These are phyloP conservation scores for Tachuris rubrigastra DNA, from an alignment of 2,113 vertebrate genomes.

Conservation along the genomic window DNA sequence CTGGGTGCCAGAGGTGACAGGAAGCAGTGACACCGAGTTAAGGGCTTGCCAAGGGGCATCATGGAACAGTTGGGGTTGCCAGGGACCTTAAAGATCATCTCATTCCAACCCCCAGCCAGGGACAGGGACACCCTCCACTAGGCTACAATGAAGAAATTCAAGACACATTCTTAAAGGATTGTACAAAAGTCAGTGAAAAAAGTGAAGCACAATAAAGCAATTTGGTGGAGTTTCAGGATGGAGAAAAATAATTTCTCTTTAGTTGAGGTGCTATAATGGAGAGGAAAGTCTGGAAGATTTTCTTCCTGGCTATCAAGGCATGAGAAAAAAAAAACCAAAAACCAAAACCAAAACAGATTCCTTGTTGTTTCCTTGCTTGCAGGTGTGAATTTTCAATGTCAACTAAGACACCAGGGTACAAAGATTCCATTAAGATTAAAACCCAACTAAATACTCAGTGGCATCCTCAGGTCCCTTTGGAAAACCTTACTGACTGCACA, in stretches of 20 bases:
- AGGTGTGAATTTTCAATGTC: not conserved
- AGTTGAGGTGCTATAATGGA: not conserved
- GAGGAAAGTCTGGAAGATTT: not conserved
- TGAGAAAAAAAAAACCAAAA: not conserved
- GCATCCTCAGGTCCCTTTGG: not conserved
- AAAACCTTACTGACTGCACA: not conserved
- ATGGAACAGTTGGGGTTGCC: not conserved
- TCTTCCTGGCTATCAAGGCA: not conserved
- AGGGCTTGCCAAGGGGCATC: not conserved
- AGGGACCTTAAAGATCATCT: not conserved
- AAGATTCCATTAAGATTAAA: not conserved
- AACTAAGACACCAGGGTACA: not conserved
- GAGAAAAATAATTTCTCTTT: not conserved
- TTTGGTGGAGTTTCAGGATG: not conserved
- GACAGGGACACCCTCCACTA: not conserved
- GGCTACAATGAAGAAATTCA: not conserved
- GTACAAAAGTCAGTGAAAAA: not conserved
- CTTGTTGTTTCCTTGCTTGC: not conserved
- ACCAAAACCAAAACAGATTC: not conserved
- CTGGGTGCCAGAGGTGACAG: not conserved
- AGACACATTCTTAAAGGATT: not conserved
- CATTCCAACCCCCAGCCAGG: fast-evolving
- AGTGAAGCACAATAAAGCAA: not conserved
- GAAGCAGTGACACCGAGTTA: not conserved
- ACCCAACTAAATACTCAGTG: not conserved